Base-by-base conservation (phyloP, 2,797 vertebrate species). In the Astyanax mexicanus region DNA sequence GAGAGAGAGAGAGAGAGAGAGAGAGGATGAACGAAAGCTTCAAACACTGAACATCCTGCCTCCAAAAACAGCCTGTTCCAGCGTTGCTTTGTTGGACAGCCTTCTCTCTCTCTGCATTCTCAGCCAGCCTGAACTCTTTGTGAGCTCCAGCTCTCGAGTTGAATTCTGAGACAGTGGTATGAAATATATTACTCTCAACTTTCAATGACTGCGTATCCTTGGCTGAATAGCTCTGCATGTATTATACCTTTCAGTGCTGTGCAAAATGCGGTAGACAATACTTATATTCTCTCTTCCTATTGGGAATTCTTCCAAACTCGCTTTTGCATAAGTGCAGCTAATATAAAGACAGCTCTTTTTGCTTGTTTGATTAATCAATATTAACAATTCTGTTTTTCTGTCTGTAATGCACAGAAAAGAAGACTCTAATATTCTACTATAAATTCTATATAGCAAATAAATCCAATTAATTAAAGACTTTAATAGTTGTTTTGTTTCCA, bases 81-180 rank as follows among this genome's bases (percentile, higher is more conserved):
- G 60, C 66, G 58, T 55, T 51, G 23, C 8, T 29, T 35, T 25
- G 52, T 52, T 81, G 70, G 81, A 72, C 76, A 81, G 64, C 79
- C 84, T 84, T 79, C 67, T 70, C 69, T 70, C 69, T 72, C 54
- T 19, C 8, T 19, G 25, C 44, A 19, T 67, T 67, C 64, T 47
- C 42, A 74, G 55, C 35, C 81, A 86, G 82, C 78, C 15, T 81
- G 74, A 79, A 77, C 83, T 86, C 83, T 74, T 35, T n/a, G 13
- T 47, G 44, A 49, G 64, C 42, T 47, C 64, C 27, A 47, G 72
- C 58, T 79, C 72, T 86, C 45, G 80, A 77, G 81, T 75, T 68
- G 67, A 81, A 84, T 61, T 72, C 84, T 49, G 84, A 87, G 80
- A 87, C 86, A 84, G 85, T 71, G 83, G 84, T 88, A 87, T 85